Percentiles rank a stretch among this genome's conserved stretches.
These are phyloP conservation scores for Mormyrus iriodes DNA, from an alignment of 2,113 vertebrate genomes.

Conservation along the genomic window DNA sequence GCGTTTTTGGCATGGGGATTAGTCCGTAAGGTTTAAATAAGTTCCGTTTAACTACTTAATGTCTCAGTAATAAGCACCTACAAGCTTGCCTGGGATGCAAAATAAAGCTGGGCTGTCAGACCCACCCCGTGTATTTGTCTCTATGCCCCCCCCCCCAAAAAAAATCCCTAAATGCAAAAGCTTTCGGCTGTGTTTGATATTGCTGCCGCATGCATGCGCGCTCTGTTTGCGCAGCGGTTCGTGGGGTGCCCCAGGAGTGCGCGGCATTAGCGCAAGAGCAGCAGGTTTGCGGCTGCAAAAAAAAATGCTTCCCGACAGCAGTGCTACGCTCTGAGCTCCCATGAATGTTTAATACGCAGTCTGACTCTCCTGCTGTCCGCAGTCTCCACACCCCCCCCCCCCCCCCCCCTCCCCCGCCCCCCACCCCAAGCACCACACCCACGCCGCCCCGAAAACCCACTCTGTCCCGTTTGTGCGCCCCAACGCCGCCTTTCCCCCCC, in stretches of 20 bases:
- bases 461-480: no score
- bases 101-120: constrained; percentile 12
- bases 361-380: constrained; percentile 41
- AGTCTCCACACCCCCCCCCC: constrained; percentile 1
- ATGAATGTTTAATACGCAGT: constrained; percentile 52
- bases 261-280: constrained; percentile 2
- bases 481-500: no score
- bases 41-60: constrained; percentile 42
- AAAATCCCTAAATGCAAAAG: neutral
- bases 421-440: constrained; percentile 2
- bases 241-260: neutral
- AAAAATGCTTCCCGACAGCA: neutral
- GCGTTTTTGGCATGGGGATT: constrained; percentile 26
- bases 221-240: neutral
- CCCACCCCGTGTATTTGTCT: neutral
- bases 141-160: neutral
- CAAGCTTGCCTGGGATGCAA: constrained; percentile 1
- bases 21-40: constrained; percentile 41
- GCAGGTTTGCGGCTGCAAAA: constrained; percentile 2
- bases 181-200: neutral
- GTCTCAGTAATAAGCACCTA: constrained; percentile 29
- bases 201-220: neutral
- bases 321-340: constrained; percentile 32
- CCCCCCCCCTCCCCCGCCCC: neutral
- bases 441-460: no score